Base-by-base conservation (phyloP, 1,140 invertebrate genomes). In the Mycetomoellerius zeteki region DNA sequence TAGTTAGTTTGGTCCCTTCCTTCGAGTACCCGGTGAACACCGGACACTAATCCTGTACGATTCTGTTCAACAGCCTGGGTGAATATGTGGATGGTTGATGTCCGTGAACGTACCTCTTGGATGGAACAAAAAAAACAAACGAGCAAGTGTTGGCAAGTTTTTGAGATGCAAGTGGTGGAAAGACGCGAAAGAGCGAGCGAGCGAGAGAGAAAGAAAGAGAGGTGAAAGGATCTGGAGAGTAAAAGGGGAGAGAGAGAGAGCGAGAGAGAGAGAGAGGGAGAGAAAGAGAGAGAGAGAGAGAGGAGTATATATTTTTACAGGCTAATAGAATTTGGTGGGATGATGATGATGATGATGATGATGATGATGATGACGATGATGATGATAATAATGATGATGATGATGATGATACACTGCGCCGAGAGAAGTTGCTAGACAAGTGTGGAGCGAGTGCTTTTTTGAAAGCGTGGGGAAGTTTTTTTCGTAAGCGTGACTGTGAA, bases 11-110 rank as follows among this genome's bases (percentile, higher is more conserved):
- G 47, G 1, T 27, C 8, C 19, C 6, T 19, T 19, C 27, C 64
- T 8, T 8, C n/a, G 3, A 52, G 21, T 52, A 43, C 27, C 30
- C 43, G 60, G 14, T 50, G 14, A 43, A 27, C 43, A 56, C 60
- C 19, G 8, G 56, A 52, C 19, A 89, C 54, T 87, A 89, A 90
- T 80, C 30, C 43, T 30, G 8, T 37, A 43, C 33, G 54, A 62
- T 90, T 90, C 71, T 87, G 47, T 69, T 62, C 72, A 69, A 85
- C 85, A 90, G 86, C 86, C 82, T 77, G 82, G 88, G 73, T 90
- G 88, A 90, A 78, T 77, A 85, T 85, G 64, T 85, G 62, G 65
- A 80, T 80, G 75, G 37, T 80, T 90, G 37, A 56, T 80, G 10
- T 54, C n/a, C 72, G 43, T 56, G 84, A 50, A 87, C 72, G 60